Percentiles rank a stretch among this genome's conserved stretches.
phyloP scores from a whole-genome alignment of 2,888 invertebrate genomes.

The Drosophila phalerata region DNA sequence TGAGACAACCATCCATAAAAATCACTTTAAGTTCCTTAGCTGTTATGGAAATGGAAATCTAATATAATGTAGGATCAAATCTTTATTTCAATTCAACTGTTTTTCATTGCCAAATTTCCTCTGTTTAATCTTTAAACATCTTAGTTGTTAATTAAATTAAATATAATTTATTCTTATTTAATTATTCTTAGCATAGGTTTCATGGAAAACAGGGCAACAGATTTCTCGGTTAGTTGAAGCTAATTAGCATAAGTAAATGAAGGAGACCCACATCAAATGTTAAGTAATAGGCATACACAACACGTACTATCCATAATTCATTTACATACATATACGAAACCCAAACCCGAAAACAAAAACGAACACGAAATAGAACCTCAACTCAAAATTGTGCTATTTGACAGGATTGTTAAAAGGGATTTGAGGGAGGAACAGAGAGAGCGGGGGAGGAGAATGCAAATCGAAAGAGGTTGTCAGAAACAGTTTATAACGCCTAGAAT shows the following conservation, averaged over 20 bases:
- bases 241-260: slow-evolving; percentile 63
- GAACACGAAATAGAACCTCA: slow-evolving; percentile 4
- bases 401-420: slow-evolving; percentile 24
- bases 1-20: slow-evolving; percentile 2
- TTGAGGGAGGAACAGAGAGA: background rate
- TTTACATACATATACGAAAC: slow-evolving; percentile 21
- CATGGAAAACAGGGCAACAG: slow-evolving; percentile 35
- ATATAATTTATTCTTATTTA: slow-evolving; percentile 51
- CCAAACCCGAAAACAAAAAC: slow-evolving; percentile 2
- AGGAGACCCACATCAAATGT: slow-evolving; percentile 56
- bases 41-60: no score
- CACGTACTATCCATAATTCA: slow-evolving; percentile 57
- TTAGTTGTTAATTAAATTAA: slow-evolving; percentile 40
- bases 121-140: background rate
- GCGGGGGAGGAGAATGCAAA: slow-evolving; percentile 2
- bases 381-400: slow-evolving; percentile 11
- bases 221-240: slow-evolving; percentile 42
- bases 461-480: slow-evolving; percentile 67
- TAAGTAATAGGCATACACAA: slow-evolving; percentile 49
- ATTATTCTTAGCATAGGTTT: slow-evolving; percentile 19
- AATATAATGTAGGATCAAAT: no score
- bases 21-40: background rate
- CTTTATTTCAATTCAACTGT: background rate
- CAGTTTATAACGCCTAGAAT: slow-evolving; percentile 78
- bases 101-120: background rate